Base-by-base conservation (phyloP, 1,140 invertebrate genomes). In the Tenebrio molitor region DNA sequence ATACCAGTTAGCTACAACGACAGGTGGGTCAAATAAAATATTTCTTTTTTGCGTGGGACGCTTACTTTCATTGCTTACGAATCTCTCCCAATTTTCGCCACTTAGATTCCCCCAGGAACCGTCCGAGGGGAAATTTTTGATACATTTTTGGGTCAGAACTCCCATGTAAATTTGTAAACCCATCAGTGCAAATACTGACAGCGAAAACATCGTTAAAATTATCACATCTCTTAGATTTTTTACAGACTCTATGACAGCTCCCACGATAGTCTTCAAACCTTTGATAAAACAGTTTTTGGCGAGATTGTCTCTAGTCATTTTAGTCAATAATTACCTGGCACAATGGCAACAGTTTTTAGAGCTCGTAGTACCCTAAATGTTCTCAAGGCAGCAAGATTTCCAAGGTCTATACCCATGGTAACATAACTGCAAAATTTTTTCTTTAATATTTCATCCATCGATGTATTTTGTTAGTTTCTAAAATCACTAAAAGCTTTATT, bases 211-310 rank as follows among this genome's bases (percentile, higher is more conserved):
- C 80, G 97, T 98, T 87, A 99, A 90, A 87, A 99, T 98, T 88
- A 98, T 98, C 88, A 99, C 97, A 92, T 99, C 97, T 81, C 97
- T 91, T 80, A 99, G 93, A 90, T 98, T 97, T 89, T 97, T 97
- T 84, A 99, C 97, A 76, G 97, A 98, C 88, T 98, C 97, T 88
- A 99, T 97, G 85, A 99, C 97, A 88, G 97, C 97, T 85, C 97
- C 97, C 80, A 99, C 97, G 88, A 99, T 99, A 81, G 97, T 99
- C 89, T 99, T 99, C 88, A 99, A 90, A 88, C 97, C 97, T 98
- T 39, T 17, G 21, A 17, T 53, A n/a, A 7, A 10, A 41, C 17
- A 8, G 16, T 4, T 25, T 14, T 25, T 44, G 16, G 42, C 19
- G n/a, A 39, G 46, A 21, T 39, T 36, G 19, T 6, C 3, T 23